These are phyloP conservation scores for Phalanger gymnotis DNA, from an alignment of 2,797 vertebrate genomes.

Conservation along the genomic window DNA sequence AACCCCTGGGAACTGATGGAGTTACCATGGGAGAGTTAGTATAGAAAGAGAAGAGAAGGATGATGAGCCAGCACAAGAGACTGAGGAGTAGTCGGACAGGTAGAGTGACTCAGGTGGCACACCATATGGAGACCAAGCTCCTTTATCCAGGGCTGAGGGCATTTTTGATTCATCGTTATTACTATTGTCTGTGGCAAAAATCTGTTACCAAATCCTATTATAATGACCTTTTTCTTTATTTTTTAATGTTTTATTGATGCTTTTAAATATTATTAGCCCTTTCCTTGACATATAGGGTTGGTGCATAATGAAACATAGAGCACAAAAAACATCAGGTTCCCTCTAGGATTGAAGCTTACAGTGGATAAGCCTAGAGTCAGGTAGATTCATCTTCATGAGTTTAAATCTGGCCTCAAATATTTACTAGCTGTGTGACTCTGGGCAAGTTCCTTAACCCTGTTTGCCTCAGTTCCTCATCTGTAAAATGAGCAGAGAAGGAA, in stretches of 20 bases:
- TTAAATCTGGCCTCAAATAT: too few relatives aligned
- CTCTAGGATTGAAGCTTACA: too few relatives aligned
- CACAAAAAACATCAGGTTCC: not conserved
- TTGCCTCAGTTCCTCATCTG: too few relatives aligned
- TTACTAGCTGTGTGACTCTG: too few relatives aligned
- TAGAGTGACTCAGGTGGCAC: not conserved
- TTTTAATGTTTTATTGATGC: too few relatives aligned
- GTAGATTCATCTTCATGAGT: too few relatives aligned
- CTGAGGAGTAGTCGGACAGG: not conserved
- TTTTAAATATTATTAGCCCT: not conserved
- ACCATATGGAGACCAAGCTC: not conserved
- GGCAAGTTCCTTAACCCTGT: too few relatives aligned
- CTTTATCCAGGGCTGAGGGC: not conserved
- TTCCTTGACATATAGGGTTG: not conserved
- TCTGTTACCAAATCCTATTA: not conserved
- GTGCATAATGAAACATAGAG: not conserved
- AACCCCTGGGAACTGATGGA: not conserved
- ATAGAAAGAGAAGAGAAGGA: not conserved
- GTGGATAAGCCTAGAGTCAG: too few relatives aligned
- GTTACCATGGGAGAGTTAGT: not conserved
- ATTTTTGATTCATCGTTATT: not conserved
- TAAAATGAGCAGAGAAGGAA: too few relatives aligned
- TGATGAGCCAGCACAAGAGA: not conserved
- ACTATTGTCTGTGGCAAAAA: not conserved
- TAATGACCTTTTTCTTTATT: not conserved